Evolutionary conservation across 2,113 vertebrate genomes (phyloP).

Genomic region (Spilogale gracilis): DNA sequence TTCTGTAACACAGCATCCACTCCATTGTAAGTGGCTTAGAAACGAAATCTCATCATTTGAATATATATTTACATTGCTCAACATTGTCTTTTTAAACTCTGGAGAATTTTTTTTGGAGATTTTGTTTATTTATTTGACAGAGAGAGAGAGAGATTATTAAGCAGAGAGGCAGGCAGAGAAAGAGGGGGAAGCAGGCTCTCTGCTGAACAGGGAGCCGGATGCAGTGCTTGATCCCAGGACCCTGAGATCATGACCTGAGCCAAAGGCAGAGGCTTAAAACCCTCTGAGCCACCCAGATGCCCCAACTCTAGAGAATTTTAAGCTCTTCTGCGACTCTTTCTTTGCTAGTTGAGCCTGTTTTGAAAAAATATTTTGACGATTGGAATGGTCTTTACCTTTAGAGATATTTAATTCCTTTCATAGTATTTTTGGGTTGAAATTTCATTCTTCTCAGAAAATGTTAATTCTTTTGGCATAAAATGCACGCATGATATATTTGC

Average conservation of each 20-base stretch:
- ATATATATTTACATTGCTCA: constrained; percentile 42
- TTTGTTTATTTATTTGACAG: too few species aligned
- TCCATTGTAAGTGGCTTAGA: background rate
- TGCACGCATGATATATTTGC: constrained; percentile 57
- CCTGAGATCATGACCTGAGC: too few species aligned
- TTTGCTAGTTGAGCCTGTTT: constrained; percentile 63
- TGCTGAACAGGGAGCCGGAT: too few species aligned
- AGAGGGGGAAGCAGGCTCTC: too few species aligned
- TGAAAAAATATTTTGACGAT: constrained; percentile 78
- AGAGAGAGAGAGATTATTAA: too few species aligned
- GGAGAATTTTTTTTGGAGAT: background rate
- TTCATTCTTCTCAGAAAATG: constrained; percentile 72
- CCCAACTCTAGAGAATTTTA: background rate
- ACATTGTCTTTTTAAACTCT: constrained; percentile 46
- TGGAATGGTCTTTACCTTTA: constrained; percentile 71
- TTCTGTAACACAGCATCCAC: constrained; percentile 7
- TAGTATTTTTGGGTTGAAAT: constrained; percentile 66
- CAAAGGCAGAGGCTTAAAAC: too few species aligned
- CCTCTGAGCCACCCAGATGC: too few species aligned
- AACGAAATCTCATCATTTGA: constrained; percentile 42
- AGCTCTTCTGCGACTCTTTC: constrained; percentile 22
- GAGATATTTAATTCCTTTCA: constrained; percentile 77
- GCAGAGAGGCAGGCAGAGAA: too few species aligned
- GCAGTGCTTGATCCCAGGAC: too few species aligned
- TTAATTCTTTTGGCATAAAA: constrained; percentile 70